phyloP scores from a whole-genome alignment of 2,113 vertebrate genomes.

The Colistium nudipinnis region DNA sequence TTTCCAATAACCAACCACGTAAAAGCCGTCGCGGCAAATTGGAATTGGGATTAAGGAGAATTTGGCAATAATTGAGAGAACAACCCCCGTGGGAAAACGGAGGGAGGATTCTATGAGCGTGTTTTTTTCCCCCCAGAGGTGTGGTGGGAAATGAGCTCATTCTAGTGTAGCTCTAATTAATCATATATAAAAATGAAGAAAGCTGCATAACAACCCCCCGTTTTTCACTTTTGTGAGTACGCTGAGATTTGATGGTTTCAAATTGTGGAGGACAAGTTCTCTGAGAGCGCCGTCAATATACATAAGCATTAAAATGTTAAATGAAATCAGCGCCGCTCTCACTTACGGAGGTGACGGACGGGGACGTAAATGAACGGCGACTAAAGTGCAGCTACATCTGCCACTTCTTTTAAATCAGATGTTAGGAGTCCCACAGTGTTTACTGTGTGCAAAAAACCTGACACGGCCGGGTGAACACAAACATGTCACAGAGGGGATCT shows the following conservation, averaged over 20 bases:
- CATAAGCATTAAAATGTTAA: too few relatives aligned
- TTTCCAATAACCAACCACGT: slow-evolving; percentile 68
- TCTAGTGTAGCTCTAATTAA: slow-evolving; percentile 26
- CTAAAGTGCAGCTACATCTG: not conserved
- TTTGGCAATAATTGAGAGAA: slow-evolving; percentile 67
- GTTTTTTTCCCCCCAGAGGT: slow-evolving; percentile 19
- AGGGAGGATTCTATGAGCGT: slow-evolving; percentile 22
- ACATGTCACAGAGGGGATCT: slow-evolving; percentile 42
- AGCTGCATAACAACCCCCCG: not conserved
- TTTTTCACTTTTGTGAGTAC: too few relatives aligned
- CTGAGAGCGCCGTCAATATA: too few relatives aligned
- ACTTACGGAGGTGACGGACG: too few relatives aligned
- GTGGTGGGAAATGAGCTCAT: slow-evolving; percentile 15
- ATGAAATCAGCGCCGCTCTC: too few relatives aligned
- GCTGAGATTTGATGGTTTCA: too few relatives aligned
- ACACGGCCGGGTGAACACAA: slow-evolving; percentile 40
- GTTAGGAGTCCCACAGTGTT: slow-evolving; percentile 4
- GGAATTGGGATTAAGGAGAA: slow-evolving; percentile 71
- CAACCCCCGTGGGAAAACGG: slow-evolving; percentile 50
- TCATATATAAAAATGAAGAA: slow-evolving; percentile 34
- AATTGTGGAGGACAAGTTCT: too few relatives aligned
- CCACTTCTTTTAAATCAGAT: not conserved
- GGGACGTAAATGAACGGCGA: too few relatives aligned
- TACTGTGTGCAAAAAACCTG: slow-evolving; percentile 17
- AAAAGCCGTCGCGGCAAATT: slow-evolving; percentile 60